Evolutionary conservation across 2,113 vertebrate genomes (phyloP).

Genomic region (Heteronetta atricapilla): DNA sequence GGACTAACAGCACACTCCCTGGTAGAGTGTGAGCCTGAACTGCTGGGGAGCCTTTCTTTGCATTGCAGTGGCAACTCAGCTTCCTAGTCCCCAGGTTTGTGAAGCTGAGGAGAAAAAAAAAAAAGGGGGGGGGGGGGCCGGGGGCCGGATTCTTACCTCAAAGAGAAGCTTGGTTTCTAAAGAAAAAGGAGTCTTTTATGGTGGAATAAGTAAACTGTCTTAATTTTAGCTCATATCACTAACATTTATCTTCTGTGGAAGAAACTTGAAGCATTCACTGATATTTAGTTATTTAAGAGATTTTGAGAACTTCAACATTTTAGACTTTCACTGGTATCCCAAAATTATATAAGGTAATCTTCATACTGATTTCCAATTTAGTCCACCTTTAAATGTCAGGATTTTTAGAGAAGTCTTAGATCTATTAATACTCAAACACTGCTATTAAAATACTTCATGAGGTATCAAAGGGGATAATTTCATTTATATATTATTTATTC

Average conservation of each 20-base stretch:
- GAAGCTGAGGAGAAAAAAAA: neutral
- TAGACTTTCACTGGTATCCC: neutral
- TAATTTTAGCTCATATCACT: neutral
- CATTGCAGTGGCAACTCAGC: rapidly evolving
- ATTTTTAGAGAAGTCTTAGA: neutral
- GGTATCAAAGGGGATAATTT: neutral
- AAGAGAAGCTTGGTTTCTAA: neutral
- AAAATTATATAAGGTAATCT: neutral
- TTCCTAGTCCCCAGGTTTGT: neutral
- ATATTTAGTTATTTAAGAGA: neutral
- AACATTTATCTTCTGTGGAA: neutral
- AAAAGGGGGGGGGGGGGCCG: too few relatives aligned
- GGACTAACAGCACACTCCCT: neutral
- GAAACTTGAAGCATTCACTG: neutral
- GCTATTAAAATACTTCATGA: neutral
- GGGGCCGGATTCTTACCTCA: neutral
- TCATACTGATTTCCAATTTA: neutral
- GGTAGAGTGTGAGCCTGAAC: neutral
- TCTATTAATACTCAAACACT: neutral
- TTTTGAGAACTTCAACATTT: neutral
- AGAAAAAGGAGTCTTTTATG: neutral
- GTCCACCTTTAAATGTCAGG: neutral
- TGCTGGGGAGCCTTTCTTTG: neutral
- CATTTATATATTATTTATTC: neutral
- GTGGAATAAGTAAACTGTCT: neutral